Evolutionary conservation across 2,113 vertebrate species (phyloP).

Genomic region (Otolemur garnettii): DNA sequence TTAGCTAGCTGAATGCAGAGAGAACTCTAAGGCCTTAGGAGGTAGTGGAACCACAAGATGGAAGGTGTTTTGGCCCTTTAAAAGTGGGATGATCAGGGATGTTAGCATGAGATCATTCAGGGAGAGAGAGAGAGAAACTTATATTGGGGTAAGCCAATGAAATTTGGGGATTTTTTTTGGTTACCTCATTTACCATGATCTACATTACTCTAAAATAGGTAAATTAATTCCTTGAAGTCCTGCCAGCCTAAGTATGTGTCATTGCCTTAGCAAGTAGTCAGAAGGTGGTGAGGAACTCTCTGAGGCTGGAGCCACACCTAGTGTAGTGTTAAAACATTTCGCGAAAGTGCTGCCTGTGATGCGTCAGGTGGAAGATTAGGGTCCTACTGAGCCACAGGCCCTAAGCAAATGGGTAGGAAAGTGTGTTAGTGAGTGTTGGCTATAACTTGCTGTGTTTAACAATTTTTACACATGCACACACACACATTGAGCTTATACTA

Average conservation of each 20-base stretch:
- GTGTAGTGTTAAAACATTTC: neutral
- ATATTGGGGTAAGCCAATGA: neutral
- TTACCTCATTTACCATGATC: neutral
- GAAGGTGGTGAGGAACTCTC: neutral
- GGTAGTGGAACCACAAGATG: neutral
- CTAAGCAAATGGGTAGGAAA: neutral
- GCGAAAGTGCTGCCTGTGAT: neutral
- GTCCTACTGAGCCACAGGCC: neutral
- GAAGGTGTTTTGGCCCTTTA: neutral
- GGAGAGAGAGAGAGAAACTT: neutral
- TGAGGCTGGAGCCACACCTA: neutral
- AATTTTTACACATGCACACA: neutral
- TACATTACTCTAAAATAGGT: neutral
- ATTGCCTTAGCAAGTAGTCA: neutral
- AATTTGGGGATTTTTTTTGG: neutral
- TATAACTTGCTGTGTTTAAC: neutral
- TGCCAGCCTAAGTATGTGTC: neutral
- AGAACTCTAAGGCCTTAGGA: neutral
- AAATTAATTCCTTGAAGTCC: neutral
- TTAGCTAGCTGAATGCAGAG: neutral
- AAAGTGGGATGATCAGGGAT: neutral
- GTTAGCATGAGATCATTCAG: slow-evolving; percentile 14
- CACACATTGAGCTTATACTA: neutral
- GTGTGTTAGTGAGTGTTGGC: neutral
- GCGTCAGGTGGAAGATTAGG: neutral